Conservation (phyloP, 2,113 vertebrate species). For the Heterotilapia buettikoferi region DNA sequence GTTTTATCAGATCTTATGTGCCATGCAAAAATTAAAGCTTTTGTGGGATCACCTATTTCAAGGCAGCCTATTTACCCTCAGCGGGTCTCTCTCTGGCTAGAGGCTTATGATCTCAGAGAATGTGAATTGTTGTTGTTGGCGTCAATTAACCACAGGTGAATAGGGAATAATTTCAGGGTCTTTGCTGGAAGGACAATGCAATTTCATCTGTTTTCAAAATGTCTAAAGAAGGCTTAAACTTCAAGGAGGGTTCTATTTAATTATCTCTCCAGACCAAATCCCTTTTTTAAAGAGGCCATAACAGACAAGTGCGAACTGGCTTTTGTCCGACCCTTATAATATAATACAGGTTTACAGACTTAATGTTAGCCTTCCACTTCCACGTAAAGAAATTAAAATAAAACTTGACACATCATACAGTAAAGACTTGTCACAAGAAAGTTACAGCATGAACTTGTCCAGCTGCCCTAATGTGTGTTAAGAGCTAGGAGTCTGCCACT, state of each 20-base stretch:
- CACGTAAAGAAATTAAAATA: background rate
- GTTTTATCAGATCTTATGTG: background rate
- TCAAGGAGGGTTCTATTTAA: background rate
- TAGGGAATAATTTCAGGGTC: background rate
- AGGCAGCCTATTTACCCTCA: background rate
- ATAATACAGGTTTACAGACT: background rate
- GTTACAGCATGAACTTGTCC: background rate
- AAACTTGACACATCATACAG: background rate
- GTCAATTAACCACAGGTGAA: background rate
- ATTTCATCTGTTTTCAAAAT: background rate
- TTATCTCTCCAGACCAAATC: background rate
- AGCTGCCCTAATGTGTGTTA: background rate
- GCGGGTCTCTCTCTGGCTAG: background rate
- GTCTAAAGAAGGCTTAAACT: background rate
- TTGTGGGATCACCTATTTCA: background rate
- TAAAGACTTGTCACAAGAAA: conserved; percentile 1
- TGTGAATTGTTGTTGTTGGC: background rate
- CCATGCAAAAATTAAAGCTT: background rate
- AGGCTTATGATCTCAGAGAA: background rate
- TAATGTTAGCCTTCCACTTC: background rate
- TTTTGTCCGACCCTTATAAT: background rate
- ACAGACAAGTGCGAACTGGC: background rate
- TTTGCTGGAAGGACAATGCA: background rate
- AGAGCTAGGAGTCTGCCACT: background rate
- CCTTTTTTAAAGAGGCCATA: background rate